Conservation (phyloP, 1,140 invertebrate species). For the Drosophila orena region DNA sequence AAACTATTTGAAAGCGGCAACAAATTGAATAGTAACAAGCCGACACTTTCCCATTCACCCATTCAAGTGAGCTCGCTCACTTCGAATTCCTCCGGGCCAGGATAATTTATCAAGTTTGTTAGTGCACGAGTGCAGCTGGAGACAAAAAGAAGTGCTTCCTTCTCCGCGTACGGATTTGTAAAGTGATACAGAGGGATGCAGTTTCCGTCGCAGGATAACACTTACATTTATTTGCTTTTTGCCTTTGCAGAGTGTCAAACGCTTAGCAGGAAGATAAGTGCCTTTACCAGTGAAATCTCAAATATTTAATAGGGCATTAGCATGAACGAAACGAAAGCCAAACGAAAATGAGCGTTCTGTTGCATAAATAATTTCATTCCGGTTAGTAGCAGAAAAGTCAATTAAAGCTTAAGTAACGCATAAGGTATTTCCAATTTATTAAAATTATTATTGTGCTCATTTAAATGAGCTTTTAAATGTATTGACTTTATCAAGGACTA, state of each 20-base stretch:
- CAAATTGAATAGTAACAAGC: constrained; percentile 70
- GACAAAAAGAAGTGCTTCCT: constrained; percentile 1
- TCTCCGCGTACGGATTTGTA: constrained; percentile 26
- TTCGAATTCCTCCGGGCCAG: constrained; percentile 10
- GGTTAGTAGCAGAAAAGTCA: neutral
- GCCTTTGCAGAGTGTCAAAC: constrained; percentile 23
- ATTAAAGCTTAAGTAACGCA: neutral
- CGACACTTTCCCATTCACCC: constrained; percentile 48
- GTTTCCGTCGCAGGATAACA: constrained; percentile 28
- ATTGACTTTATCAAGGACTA: neutral
- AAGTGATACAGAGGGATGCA: constrained; percentile 31
- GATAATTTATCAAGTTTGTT: constrained; percentile 55
- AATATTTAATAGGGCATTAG: neutral
- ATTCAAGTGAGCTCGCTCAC: constrained; percentile 11
- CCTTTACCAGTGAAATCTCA: constrained; percentile 4
- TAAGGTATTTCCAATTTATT: neutral
- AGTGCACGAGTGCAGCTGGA: constrained; percentile 30
- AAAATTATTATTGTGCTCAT: no score
- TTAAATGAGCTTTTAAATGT: neutral
- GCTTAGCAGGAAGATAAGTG: constrained; percentile 13
- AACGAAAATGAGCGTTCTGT: no score
- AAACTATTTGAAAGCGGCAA: constrained; percentile 42
- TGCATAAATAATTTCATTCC: neutral
- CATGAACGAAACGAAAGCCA: no score
- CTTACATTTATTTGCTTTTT: constrained; percentile 50